Evolutionary conservation across 2,113 vertebrate genomes (phyloP).

Genomic region (Sander lucioperca): DNA sequence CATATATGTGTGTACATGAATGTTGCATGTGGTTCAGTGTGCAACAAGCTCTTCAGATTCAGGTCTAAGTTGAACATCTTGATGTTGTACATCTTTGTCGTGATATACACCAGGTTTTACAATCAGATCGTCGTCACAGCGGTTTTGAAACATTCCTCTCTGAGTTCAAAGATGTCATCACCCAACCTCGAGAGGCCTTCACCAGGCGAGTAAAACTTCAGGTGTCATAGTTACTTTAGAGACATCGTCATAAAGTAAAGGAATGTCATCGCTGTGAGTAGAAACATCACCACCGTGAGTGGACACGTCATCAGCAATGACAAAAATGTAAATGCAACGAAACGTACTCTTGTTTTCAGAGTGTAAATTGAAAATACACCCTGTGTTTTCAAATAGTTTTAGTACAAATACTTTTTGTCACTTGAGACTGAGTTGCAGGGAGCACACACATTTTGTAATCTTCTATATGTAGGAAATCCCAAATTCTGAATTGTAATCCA

Average conservation of each 20-base stretch:
- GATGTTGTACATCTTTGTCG: slow-evolving; percentile 1
- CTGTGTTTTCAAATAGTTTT: neutral
- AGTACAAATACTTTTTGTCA: neutral
- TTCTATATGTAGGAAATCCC: neutral
- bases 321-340: neutral
- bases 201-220: neutral
- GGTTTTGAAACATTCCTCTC: neutral
- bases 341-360: neutral
- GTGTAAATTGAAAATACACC: neutral
- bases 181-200: neutral
- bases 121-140: neutral
- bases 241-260: neutral
- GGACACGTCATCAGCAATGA: neutral
- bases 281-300: slow-evolving; percentile 2
- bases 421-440: neutral
- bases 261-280: neutral
- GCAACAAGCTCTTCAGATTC: slow-evolving; percentile 34
- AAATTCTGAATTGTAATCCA: neutral
- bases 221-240: neutral
- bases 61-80: neutral
- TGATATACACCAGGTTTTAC: neutral
- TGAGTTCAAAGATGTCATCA: neutral
- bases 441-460: too few species aligned
- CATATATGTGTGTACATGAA: neutral
- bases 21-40: slow-evolving; percentile 4